These are phyloP conservation scores for Aporophyla lueneburgensis DNA, from an alignment of 2,888 invertebrate species.

Conservation along the genomic window DNA sequence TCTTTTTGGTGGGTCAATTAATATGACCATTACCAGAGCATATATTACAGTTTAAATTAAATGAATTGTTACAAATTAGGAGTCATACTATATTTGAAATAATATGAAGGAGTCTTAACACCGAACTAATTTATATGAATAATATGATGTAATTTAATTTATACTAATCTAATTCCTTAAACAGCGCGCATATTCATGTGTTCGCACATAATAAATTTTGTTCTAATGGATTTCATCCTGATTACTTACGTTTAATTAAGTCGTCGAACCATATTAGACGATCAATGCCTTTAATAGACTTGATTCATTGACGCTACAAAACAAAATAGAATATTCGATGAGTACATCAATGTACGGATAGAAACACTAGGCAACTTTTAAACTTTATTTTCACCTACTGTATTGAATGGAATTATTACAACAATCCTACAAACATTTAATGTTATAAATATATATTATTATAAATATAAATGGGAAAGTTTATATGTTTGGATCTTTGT, in stretches of 20 bases:
- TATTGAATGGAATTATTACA: no score
- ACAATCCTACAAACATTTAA: no score
- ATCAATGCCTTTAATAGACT: not conserved
- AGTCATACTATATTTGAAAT: slow-evolving; percentile 1
- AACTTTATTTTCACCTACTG: no score
- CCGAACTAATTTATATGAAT: slow-evolving; percentile 24
- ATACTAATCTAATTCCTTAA: slow-evolving; percentile 28
- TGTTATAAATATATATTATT: no score
- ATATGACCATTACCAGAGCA: not conserved
- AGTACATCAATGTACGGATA: not conserved
- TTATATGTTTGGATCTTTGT: no score
- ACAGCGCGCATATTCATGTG: slow-evolving; percentile 19
- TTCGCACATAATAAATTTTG: slow-evolving; percentile 46
- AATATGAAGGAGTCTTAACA: slow-evolving; percentile 20
- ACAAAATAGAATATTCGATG: slow-evolving; percentile 7
- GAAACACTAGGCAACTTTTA: no score
- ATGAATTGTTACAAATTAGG: not conserved
- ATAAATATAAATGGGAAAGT: no score
- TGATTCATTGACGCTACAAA: slow-evolving; percentile 7
- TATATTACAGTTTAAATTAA: not conserved
- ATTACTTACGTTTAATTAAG: slow-evolving; percentile 36
- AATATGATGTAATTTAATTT: slow-evolving; percentile 32
- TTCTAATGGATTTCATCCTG: slow-evolving; percentile 11
- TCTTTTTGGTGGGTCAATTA: not conserved
- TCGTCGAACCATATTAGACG: slow-evolving; percentile 17